These are phyloP conservation scores for Sussaba pulchella DNA, from an alignment of 2,888 invertebrate genomes.

Conservation along the genomic window DNA sequence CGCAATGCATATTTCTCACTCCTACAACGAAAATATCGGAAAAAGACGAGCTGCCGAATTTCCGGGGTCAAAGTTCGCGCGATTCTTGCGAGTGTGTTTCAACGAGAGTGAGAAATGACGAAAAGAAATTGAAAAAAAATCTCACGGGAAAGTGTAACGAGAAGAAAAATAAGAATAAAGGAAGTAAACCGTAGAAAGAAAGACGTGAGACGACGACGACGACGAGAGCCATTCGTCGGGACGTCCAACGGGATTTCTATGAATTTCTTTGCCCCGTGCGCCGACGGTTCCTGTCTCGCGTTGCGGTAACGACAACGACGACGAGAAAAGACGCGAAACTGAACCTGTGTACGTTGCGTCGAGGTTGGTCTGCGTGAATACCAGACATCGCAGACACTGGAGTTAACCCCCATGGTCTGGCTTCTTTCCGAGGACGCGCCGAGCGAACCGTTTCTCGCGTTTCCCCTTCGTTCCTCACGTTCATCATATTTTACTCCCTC, in stretches of 20 bases:
- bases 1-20: not conserved
- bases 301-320: slow-evolving; percentile 16
- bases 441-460: slow-evolving; percentile 14
- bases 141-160: too few species aligned
- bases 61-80: slow-evolving; percentile 41
- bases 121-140: not conserved
- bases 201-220: slow-evolving; percentile 24
- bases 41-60: slow-evolving; percentile 22
- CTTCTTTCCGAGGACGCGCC: slow-evolving; percentile 45
- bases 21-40: slow-evolving; percentile 12
- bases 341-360: not conserved
- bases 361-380: slow-evolving; percentile 21
- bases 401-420: slow-evolving; percentile 19
- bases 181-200: slow-evolving; percentile 15
- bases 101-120: not conserved
- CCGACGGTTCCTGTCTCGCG: slow-evolving; percentile 26
- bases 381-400: slow-evolving; percentile 24
- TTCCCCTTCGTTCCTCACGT: slow-evolving; percentile 31
- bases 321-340: slow-evolving; percentile 4
- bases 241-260: slow-evolving; percentile 43
- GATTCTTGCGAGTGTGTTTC: slow-evolving; percentile 12
- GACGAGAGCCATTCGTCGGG: slow-evolving; percentile 39
- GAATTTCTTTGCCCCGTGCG: slow-evolving; percentile 32
- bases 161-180: slow-evolving; percentile 8
- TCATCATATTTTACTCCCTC: slow-evolving; percentile 48